Percentiles rank a stretch among this genome's conserved stretches.
Conservation (phyloP, 1,140 invertebrate genomes). For the Brachionus paranguensis region DNA sequence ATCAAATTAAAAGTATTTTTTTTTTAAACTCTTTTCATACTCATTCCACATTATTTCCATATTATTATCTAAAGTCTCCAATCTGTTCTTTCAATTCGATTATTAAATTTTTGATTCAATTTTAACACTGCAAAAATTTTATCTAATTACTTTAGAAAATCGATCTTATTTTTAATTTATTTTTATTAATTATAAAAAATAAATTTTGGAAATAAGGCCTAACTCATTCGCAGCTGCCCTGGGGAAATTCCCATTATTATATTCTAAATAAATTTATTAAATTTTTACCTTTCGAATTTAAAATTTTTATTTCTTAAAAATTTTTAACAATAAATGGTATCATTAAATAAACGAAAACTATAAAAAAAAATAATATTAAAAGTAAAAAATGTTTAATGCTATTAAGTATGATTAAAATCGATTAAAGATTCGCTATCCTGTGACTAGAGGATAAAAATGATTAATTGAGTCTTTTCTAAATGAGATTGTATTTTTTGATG, state of each 20-base stretch:
- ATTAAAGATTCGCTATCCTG: neutral
- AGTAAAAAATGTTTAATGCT: neutral
- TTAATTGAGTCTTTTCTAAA: neutral
- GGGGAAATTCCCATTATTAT: neutral
- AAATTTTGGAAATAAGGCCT: no score
- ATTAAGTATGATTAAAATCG: neutral
- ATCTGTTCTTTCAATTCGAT: no score
- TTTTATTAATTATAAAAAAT: no score
- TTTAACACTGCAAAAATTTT: no score
- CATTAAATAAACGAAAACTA: neutral
- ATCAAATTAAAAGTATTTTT: no score
- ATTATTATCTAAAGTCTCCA: no score
- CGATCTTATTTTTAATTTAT: no score
- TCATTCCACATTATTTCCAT: no score
- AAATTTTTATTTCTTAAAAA: neutral
- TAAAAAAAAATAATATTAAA: neutral
- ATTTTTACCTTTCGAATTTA: neutral
- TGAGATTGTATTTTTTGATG: slow-evolving; percentile 16
- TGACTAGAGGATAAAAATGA: neutral
- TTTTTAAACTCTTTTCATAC: no score
- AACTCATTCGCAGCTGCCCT: no score
- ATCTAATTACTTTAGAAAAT: no score
- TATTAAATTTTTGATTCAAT: no score
- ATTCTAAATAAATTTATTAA: neutral
- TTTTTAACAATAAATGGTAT: neutral